Conservation (phyloP, 23 tunicate genomes). For the Aplidium turbinatum region DNA sequence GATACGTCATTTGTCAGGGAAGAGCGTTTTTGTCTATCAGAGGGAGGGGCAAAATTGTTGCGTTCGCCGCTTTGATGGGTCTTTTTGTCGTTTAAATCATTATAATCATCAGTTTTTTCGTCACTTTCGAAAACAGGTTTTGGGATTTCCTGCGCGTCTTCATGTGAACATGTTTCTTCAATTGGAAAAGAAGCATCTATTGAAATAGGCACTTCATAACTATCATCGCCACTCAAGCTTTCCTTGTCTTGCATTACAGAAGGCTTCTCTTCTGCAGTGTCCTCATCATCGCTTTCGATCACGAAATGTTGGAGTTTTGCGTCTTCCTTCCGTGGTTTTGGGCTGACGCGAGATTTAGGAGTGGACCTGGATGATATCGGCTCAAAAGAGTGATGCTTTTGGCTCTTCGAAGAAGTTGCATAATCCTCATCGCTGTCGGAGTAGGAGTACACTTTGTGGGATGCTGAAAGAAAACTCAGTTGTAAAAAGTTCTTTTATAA, state of each 20-base stretch:
- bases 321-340: constrained; percentile 14
- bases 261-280: constrained; percentile 9
- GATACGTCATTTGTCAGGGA: background rate
- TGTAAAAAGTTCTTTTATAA: background rate
- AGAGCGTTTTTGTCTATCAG: too few species aligned
- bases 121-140: too few species aligned
- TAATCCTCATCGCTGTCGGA: constrained; percentile 65
- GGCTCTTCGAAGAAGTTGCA: too few species aligned
- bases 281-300: constrained; percentile 22
- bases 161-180: background rate
- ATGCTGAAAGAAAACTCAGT: background rate
- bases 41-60: too few species aligned
- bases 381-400: background rate
- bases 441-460: constrained; percentile 50
- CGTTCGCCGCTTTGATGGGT: too few species aligned
- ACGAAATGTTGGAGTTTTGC: constrained; percentile 12
- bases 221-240: background rate
- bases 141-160: too few species aligned
- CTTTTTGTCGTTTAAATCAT: too few species aligned
- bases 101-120: too few species aligned
- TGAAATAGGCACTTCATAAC: constrained; percentile 5
- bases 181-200: background rate
- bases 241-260: constrained; percentile 18
- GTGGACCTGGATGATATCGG: constrained; percentile 1
- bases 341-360: constrained; percentile 17